A percentile compares a stretch with the other conserved stretches of the same genome.
phyloP scores from a whole-genome alignment of 2,113 vertebrate genomes.

The Epinephelus fuscoguttatus region DNA sequence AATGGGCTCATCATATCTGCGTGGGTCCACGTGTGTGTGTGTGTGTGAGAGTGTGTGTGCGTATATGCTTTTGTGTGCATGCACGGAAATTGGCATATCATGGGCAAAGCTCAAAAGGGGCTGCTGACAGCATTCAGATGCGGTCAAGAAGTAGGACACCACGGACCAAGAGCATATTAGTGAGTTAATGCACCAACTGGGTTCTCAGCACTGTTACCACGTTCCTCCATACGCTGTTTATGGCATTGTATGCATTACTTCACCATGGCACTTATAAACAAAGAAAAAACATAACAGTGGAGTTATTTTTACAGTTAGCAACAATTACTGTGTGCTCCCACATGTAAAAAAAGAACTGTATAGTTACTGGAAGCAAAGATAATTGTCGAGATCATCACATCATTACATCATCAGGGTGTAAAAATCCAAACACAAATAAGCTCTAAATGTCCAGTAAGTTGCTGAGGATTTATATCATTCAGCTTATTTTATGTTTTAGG shows the following conservation, averaged over 20 bases:
- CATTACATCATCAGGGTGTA: conserved; percentile 23
- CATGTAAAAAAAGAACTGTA: conserved; percentile 30
- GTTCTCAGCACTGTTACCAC: conserved; percentile 1
- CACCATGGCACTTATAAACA: conserved; percentile 26
- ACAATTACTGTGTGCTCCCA: conserved; percentile 36
- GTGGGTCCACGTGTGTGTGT: conserved; percentile 5
- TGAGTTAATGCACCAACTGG: conserved; percentile 39
- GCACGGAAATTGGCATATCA: conserved; percentile 57
- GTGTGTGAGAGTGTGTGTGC: conserved; percentile 25
- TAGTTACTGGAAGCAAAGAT: conserved; percentile 50
- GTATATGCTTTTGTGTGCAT: conserved; percentile 6
- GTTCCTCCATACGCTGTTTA: conserved; percentile 20
- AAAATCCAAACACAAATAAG: conserved; percentile 32
- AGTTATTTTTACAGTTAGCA: conserved; percentile 32
- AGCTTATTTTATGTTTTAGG: conserved; percentile 17
- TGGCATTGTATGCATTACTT: conserved; percentile 26
- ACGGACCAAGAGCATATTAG: conserved; percentile 41
- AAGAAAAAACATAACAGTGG: not conserved
- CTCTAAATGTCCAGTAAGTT: conserved; percentile 27
- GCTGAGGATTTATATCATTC: conserved; percentile 8
- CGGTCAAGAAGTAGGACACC: conserved; percentile 67
- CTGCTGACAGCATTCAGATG: conserved; percentile 66
- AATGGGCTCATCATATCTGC: conserved; percentile 67
- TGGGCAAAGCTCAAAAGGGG: conserved; percentile 47
- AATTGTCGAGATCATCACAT: conserved; percentile 54